These are phyloP conservation scores for Drosophila putrida DNA, from an alignment of 2,888 invertebrate genomes.

Conservation along the genomic window DNA sequence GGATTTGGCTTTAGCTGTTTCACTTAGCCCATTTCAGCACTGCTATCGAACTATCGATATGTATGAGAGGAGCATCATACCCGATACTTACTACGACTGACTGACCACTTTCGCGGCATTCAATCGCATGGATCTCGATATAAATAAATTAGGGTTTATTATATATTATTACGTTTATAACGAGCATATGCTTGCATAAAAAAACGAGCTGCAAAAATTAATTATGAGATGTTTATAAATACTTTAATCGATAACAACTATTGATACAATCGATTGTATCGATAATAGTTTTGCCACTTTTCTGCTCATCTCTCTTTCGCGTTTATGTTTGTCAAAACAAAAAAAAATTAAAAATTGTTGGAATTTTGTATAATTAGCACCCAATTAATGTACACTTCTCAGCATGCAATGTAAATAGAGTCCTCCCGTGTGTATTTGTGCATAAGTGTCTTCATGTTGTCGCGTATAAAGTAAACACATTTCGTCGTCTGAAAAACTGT, in stretches of 20 bases:
- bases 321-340: conserved; percentile 78
- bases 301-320: conserved; percentile 67
- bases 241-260: conserved; percentile 17
- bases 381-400: conserved; percentile 13
- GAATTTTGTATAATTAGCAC: conserved; percentile 44
- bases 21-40: conserved; percentile 36
- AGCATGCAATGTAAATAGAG: conserved; percentile 40
- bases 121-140: background rate
- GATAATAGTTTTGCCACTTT: conserved; percentile 37
- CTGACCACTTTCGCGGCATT: too few species aligned
- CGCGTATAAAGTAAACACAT: conserved; percentile 18
- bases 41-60: conserved; percentile 12
- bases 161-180: background rate
- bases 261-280: conserved; percentile 26
- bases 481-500: conserved; percentile 31
- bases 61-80: background rate
- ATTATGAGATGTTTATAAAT: background rate
- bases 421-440: conserved; percentile 7
- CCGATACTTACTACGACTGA: too few species aligned
- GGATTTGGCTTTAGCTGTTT: conserved; percentile 6
- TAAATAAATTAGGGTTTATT: background rate
- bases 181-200: background rate
- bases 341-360: conserved; percentile 46
- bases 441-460: conserved; percentile 20
- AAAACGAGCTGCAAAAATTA: background rate